phyloP scores from a whole-genome alignment of 2,113 vertebrate genomes.

The Sapayoa aenigma region DNA sequence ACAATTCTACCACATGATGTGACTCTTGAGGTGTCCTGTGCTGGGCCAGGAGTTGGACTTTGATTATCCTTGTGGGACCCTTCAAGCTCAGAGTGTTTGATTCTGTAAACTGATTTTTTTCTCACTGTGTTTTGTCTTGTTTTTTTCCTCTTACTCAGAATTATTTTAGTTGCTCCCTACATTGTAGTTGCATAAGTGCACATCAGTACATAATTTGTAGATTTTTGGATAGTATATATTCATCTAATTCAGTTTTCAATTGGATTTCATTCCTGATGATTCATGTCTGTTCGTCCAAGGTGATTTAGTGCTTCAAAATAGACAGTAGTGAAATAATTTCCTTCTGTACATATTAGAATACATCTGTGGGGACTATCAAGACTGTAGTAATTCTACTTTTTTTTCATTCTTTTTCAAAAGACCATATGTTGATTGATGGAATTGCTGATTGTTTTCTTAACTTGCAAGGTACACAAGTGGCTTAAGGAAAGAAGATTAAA shows the following conservation, averaged over 20 bases:
- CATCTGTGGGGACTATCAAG: background rate
- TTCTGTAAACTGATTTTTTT: background rate
- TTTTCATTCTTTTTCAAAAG: background rate
- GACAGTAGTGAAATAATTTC: background rate
- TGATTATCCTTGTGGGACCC: background rate
- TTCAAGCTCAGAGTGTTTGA: background rate
- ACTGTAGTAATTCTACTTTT: background rate
- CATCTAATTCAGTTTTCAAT: background rate
- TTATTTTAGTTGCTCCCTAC: background rate
- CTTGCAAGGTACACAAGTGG: background rate
- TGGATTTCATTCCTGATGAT: background rate
- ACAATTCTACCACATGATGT: fast-evolving
- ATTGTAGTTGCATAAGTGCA: background rate
- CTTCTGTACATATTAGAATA: background rate
- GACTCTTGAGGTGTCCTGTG: background rate
- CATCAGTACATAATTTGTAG: background rate
- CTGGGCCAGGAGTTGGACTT: background rate
- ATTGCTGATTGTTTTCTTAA: background rate
- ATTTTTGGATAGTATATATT: background rate
- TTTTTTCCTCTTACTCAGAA: background rate
- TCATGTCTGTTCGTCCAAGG: background rate
- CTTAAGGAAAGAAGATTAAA: background rate
- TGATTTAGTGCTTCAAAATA: background rate
- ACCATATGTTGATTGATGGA: background rate
- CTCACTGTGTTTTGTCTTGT: background rate